Conservation (phyloP, 2,888 invertebrate species). For the Synergus laeviventris region DNA sequence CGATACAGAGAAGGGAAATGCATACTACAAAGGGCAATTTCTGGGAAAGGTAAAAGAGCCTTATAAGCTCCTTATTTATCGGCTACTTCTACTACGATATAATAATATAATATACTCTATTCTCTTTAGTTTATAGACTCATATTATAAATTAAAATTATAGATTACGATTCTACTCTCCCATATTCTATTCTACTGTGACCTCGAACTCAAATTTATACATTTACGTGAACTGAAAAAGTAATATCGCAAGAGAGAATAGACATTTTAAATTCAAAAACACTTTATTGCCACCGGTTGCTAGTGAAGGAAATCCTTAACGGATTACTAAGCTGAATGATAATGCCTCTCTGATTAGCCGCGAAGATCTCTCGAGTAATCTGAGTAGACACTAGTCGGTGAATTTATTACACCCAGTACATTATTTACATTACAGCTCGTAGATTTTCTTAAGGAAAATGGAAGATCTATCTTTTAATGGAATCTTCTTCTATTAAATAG, state of each 20-base stretch:
- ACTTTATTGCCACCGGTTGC: conserved; percentile 18
- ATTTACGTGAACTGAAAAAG: conserved; percentile 10
- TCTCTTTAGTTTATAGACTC: neutral
- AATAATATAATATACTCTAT: neutral
- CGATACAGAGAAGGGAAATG: conserved; percentile 70
- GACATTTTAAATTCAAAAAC: conserved; percentile 29
- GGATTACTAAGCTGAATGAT: conserved; percentile 35
- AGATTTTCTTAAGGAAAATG: neutral
- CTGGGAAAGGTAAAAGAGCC: conserved; percentile 67
- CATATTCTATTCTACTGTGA: neutral
- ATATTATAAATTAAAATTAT: neutral
- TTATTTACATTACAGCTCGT: conserved; percentile 7
- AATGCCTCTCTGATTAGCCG: conserved; percentile 23
- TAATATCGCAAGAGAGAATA: neutral
- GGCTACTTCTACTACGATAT: neutral
- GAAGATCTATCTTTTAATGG: neutral
- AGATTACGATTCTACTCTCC: neutral
- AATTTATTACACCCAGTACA: conserved; percentile 25
- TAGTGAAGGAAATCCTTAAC: conserved; percentile 14
- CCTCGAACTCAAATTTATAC: neutral
- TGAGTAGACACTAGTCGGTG: neutral
- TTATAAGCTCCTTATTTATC: neutral
- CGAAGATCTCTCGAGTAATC: conserved; percentile 10
- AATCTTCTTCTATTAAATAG: neutral
- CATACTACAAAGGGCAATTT: conserved; percentile 70